A percentile compares a stretch with the other conserved stretches of the same genome.
These are phyloP conservation scores for Eueides isabella DNA, from an alignment of 1,140 invertebrate species.

Conservation along the genomic window DNA sequence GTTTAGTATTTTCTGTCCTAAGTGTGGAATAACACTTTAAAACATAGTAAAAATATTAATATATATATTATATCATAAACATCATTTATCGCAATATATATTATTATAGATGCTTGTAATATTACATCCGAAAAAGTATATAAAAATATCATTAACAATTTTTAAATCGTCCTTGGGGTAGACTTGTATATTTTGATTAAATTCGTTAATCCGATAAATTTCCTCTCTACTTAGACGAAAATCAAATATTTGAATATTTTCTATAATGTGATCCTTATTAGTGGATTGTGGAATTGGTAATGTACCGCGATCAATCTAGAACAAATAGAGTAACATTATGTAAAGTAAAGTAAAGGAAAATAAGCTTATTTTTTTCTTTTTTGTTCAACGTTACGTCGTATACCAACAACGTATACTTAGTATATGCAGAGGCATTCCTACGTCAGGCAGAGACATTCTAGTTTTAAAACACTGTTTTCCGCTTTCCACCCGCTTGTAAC, in stretches of 20 bases:
- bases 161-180: not conserved
- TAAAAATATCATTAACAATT: not conserved
- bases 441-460: no score
- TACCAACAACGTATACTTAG: no score
- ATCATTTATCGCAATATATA: not conserved
- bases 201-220: constrained; percentile 12
- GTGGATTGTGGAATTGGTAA: constrained; percentile 19
- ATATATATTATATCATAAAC: not conserved
- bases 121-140: not conserved
- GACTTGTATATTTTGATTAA: constrained; percentile 14
- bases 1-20: no score
- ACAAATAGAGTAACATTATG: not conserved
- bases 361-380: not conserved
- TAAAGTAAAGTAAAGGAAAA: not conserved
- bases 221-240: constrained; percentile 16
- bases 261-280: constrained; percentile 12
- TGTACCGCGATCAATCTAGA: constrained; percentile 22
- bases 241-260: constrained; percentile 16
- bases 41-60: no score
- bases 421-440: no score
- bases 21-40: no score
- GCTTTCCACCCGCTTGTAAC: no score
- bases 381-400: not conserved
- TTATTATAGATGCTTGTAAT: not conserved
- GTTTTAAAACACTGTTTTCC: not conserved